Base-by-base conservation (phyloP, 2,888 invertebrate species). In the Drosophila monieri region DNA sequence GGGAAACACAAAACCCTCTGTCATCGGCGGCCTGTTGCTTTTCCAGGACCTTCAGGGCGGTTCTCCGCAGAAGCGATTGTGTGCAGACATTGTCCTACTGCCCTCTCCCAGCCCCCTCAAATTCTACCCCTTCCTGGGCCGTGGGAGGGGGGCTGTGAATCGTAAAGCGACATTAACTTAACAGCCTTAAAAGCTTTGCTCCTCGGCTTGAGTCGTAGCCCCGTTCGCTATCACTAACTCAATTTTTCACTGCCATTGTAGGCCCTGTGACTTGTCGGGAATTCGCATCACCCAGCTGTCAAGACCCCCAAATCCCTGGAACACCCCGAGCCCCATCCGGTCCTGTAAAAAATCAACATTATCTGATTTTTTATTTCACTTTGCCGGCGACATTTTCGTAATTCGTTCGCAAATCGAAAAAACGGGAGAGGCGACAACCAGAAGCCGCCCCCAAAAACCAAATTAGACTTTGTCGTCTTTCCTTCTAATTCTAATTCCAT, bases 371-470 rank as follows among this genome's bases (percentile, higher is more conserved):
- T 55, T 51, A 59, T 57, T 74, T 64, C 67, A 57, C 77, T 77
- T 83, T 83, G 64, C 66, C 59, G 66, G 67, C 57, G 58, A 77
- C 80, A 75, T 84, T 75, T n/a, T 67, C 65, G 80, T 84, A 86
- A 80, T 84, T 85, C 87, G 81, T 78, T 48, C 6, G 80, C 71
- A 74, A 81, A 81, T 81, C 85, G 85, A 80, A 86, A 77, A 64
- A 70, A 81, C 53, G 61, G 73, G 10, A 8, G 21, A 57, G 18
- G 4, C 48, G 41, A 49, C 44, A 41, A 15, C 39, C 39, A 41
- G 39, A 41, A 41, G 14, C 39, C 35, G 6, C 35, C 6, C 35
- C 15, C 39, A 35, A 44, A 60, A 60, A 54, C 32, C 39, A 46
- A 53, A 52, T 52, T 48, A 30, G 48, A 48, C 14, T 25, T 10